phyloP scores from a whole-genome alignment of 1,140 invertebrate species.

The Ostrea denselamellosa region DNA sequence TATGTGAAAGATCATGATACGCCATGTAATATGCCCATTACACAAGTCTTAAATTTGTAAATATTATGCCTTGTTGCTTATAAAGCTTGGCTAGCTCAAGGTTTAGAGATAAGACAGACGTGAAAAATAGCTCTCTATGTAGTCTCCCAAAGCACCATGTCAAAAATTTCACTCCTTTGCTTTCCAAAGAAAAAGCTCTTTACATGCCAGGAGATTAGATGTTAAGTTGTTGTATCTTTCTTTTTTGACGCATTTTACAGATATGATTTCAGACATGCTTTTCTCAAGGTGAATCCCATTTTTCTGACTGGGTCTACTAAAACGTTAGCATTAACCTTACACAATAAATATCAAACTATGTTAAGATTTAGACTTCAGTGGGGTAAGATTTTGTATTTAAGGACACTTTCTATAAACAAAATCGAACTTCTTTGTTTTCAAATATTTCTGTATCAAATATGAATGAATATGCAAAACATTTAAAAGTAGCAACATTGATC shows the following conservation, averaged over 20 bases:
- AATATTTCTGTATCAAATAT: no score
- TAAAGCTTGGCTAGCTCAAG: background rate
- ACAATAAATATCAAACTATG: no score
- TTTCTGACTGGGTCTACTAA: background rate
- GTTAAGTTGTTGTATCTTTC: background rate
- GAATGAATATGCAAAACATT: no score
- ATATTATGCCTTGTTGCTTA: background rate
- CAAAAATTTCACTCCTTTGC: constrained; percentile 1
- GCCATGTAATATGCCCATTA: background rate
- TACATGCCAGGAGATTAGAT: background rate
- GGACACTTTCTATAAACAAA: no score
- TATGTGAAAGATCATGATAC: no score
- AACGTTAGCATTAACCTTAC: no score
- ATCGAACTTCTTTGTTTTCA: no score
- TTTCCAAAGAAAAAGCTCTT: background rate
- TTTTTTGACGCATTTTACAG: background rate
- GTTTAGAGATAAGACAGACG: background rate
- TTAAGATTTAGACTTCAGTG: no score
- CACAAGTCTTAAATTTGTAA: constrained; percentile 28
- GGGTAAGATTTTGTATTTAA: no score
- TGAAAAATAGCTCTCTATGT: background rate
- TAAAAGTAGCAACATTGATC: no score
- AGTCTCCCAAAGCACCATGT: background rate
- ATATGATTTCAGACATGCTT: background rate
- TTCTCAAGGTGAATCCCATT: background rate